Percentiles rank a stretch among this genome's conserved stretches.
These are phyloP conservation scores for Erinaceus europaeus DNA, from an alignment of 2,113 vertebrate genomes.

Conservation along the genomic window DNA sequence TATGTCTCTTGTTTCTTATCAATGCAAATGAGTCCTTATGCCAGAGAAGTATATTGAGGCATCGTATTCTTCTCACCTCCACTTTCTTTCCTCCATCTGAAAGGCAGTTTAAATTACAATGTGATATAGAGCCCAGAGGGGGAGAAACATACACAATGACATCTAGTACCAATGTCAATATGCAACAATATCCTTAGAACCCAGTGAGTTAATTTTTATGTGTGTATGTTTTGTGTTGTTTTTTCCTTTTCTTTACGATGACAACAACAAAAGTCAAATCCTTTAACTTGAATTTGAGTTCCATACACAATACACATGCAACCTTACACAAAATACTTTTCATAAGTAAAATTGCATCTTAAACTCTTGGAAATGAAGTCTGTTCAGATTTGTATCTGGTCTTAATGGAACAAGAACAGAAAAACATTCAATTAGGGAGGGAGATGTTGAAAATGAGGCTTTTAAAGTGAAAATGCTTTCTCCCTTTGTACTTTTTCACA, in stretches of 20 bases:
- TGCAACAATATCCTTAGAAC: background rate
- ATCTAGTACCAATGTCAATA: background rate
- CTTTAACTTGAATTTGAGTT: slow-evolving; percentile 67
- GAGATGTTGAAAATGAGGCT: slow-evolving; percentile 50
- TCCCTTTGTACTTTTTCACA: slow-evolving; percentile 77
- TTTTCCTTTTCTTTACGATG: slow-evolving; percentile 20
- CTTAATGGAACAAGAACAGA: slow-evolving; percentile 61
- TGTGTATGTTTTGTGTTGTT: background rate
- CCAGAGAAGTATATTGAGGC: background rate
- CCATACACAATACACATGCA: slow-evolving; percentile 72
- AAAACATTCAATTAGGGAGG: slow-evolving; percentile 48
- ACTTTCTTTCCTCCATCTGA: background rate
- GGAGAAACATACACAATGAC: background rate
- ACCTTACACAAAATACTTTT: slow-evolving; percentile 60
- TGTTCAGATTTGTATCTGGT: slow-evolving; percentile 41
- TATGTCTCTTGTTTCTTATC: background rate
- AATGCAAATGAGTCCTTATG: background rate
- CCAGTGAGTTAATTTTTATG: slow-evolving; percentile 30
- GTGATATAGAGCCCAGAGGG: background rate
- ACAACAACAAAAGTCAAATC: slow-evolving; percentile 64
- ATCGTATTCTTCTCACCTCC: no score
- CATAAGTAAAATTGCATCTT: slow-evolving; percentile 53
- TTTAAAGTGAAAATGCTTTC: slow-evolving; percentile 55
- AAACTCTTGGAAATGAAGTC: slow-evolving; percentile 62
- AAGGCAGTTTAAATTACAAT: background rate